Conservation (phyloP, 2,888 invertebrate genomes). For the Ethmia dodecea region DNA sequence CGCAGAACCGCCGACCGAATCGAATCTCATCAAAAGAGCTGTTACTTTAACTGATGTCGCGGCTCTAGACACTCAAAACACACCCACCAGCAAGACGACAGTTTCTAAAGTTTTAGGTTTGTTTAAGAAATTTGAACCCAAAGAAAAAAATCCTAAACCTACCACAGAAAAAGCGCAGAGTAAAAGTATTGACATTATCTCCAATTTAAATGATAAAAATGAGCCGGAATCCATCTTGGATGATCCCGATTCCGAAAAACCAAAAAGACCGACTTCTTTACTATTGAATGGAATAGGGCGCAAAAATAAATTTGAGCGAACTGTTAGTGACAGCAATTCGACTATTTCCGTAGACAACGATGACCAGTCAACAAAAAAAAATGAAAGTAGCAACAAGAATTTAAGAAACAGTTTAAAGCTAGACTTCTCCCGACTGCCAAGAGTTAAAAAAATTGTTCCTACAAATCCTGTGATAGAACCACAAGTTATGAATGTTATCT, state of each 20-base stretch:
- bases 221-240: conserved; percentile 33
- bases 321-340: conserved; percentile 60
- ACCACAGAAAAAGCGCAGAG: conserved; percentile 39
- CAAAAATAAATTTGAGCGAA: conserved; percentile 67
- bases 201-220: conserved; percentile 25
- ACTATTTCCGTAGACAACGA: conserved; percentile 34
- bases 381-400: conserved; percentile 52
- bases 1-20: conserved; percentile 77
- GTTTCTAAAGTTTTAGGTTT: conserved; percentile 87
- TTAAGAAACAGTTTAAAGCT: conserved; percentile 76
- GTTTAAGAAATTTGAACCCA: conserved; percentile 85
- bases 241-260: conserved; percentile 52
- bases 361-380: conserved; percentile 42
- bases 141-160: conserved; percentile 56
- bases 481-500: conserved; percentile 54
- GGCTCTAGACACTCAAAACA: conserved; percentile 49
- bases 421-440: conserved; percentile 79
- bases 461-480: conserved; percentile 76
- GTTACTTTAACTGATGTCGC: conserved; percentile 84
- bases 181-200: conserved; percentile 29
- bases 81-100: conserved; percentile 78
- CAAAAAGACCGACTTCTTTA: conserved; percentile 72
- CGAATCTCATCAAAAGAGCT: conserved; percentile 82
- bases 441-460: conserved; percentile 78
- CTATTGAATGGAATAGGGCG: conserved; percentile 74